A percentile compares a stretch with the other conserved stretches of the same genome.
phyloP scores from a whole-genome alignment of 2,888 invertebrate species.

The Aleiodes leptofemur region DNA sequence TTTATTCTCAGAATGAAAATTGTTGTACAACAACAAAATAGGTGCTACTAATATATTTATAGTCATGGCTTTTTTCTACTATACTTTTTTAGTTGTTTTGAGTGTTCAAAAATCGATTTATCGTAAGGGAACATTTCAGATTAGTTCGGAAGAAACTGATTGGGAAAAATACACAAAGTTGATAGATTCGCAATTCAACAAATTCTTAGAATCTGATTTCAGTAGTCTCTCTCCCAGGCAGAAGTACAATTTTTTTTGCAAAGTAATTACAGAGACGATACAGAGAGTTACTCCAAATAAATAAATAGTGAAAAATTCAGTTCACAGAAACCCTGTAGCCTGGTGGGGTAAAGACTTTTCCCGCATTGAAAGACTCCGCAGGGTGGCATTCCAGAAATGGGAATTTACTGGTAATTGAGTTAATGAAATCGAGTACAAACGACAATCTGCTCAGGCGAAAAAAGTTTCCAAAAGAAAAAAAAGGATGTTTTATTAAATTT shows the following conservation, averaged over 20 bases:
- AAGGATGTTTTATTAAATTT: neutral
- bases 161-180: neutral
- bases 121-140: conserved; percentile 4
- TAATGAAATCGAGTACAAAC: neutral
- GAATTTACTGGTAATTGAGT: neutral
- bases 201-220: too few relatives aligned
- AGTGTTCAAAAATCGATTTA: neutral
- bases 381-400: neutral
- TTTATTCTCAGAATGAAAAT: too few relatives aligned
- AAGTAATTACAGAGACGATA: too few relatives aligned
- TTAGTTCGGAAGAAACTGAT: neutral
- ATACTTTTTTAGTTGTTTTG: too few relatives aligned
- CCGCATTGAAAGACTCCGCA: neutral
- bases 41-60: too few relatives aligned
- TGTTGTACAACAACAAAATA: too few relatives aligned
- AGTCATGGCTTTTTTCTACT: too few relatives aligned
- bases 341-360: neutral
- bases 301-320: too few relatives aligned
- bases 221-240: too few relatives aligned
- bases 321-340: neutral
- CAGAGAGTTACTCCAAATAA: too few relatives aligned
- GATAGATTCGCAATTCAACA: too few relatives aligned
- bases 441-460: neutral
- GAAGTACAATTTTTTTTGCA: too few relatives aligned
- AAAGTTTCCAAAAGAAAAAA: neutral